phyloP scores from a whole-genome alignment of 2,888 invertebrate species.

The Gymnocheta viridis region DNA sequence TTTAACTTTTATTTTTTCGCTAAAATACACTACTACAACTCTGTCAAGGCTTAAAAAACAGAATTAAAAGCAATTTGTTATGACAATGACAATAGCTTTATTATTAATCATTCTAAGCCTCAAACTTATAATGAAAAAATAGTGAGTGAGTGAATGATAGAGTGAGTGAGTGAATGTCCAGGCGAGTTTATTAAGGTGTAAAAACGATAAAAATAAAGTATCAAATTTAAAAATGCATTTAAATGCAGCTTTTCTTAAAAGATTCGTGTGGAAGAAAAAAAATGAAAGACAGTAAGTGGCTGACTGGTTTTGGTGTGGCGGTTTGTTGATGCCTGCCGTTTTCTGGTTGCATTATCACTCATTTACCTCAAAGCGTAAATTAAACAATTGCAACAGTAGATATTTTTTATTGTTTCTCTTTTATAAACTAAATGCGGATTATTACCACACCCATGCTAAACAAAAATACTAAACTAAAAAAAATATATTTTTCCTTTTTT shows the following conservation, averaged over 20 bases:
- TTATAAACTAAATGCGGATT: constrained; percentile 45
- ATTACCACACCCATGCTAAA: constrained; percentile 65
- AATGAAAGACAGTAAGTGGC: constrained; percentile 19
- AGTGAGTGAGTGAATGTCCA: constrained; percentile 31
- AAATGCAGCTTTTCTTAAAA: constrained; percentile 30
- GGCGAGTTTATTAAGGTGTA: neutral
- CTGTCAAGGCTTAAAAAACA: constrained; percentile 29
- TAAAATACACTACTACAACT: no score
- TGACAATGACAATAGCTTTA: constrained; percentile 46
- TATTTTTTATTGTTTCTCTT: constrained; percentile 13
- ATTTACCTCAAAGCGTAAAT: constrained; percentile 67
- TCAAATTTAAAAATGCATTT: constrained; percentile 58
- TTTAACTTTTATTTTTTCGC: no score
- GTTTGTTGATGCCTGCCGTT: constrained; percentile 8
- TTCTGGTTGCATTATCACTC: constrained; percentile 57
- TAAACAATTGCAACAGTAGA: constrained; percentile 61
- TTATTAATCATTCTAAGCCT: constrained; percentile 23
- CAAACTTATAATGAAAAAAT: constrained; percentile 23
- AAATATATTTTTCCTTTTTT: constrained; percentile 13
- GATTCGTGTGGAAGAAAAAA: neutral
- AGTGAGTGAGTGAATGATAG: constrained; percentile 37
- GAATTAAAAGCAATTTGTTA: neutral
- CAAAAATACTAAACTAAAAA: constrained; percentile 21
- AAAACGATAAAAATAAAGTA: constrained; percentile 8
- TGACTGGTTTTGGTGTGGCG: constrained; percentile 21